These are phyloP conservation scores for Takifugu rubripes DNA, from an alignment of 2,797 vertebrate genomes.

Conservation along the genomic window DNA sequence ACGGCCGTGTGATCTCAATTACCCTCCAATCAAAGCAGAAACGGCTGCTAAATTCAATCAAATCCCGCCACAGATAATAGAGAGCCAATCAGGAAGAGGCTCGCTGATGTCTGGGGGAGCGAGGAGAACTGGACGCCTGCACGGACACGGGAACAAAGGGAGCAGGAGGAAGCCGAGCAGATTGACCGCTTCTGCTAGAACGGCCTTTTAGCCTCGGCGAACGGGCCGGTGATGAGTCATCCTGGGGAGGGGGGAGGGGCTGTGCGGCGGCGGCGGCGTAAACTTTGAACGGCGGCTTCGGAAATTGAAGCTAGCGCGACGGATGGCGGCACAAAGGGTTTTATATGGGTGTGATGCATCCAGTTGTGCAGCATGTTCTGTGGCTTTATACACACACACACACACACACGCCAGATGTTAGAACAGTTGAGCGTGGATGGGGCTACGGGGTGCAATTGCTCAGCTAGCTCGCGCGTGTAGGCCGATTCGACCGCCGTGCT, in stretches of 20 bases:
- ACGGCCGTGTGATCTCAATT: too few relatives aligned
- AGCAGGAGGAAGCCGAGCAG: slow-evolving; percentile 39
- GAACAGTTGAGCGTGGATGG: slow-evolving; percentile 51
- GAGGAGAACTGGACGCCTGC: neutral
- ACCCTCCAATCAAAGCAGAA: too few relatives aligned
- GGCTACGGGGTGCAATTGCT: slow-evolving; percentile 61
- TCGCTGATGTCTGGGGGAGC: too few relatives aligned
- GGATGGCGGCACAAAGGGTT: neutral
- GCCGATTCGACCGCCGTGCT: slow-evolving; percentile 54
- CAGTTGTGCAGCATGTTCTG: too few relatives aligned
- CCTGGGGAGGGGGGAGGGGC: slow-evolving; percentile 4
- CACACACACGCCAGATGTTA: slow-evolving; percentile 65
- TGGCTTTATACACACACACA: slow-evolving; percentile 10
- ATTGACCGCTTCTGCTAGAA: slow-evolving; percentile 67
- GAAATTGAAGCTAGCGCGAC: neutral
- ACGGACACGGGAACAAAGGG: neutral
- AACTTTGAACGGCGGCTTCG: too few relatives aligned
- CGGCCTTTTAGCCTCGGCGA: slow-evolving; percentile 63
- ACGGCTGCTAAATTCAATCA: too few relatives aligned
- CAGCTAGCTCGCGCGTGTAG: slow-evolving; percentile 51
- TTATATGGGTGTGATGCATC: too few relatives aligned
- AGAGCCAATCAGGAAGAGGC: too few relatives aligned
- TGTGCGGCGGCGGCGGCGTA: too few relatives aligned
- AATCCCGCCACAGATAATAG: too few relatives aligned
- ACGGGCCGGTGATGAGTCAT: slow-evolving; percentile 67